phyloP scores from a whole-genome alignment of 2,797 vertebrate genomes.

The Tapirus indicus region DNA sequence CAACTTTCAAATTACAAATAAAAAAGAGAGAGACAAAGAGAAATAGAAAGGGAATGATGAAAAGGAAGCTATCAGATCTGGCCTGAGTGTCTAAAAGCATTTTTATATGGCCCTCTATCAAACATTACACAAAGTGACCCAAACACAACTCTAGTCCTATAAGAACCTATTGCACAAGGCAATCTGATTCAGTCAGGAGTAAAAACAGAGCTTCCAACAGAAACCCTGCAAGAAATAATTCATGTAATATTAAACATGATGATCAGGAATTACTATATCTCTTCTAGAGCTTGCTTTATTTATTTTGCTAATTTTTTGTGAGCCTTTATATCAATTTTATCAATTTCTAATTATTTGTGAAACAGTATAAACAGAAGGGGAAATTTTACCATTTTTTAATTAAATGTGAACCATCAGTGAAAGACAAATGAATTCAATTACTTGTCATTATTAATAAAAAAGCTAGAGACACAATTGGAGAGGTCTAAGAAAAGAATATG shows the following conservation, averaged over 20 bases:
- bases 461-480: background rate
- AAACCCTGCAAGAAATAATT: background rate
- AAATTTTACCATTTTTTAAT: conserved; percentile 29
- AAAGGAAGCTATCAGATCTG: background rate
- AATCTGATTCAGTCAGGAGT: background rate
- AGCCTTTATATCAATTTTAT: background rate
- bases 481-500: background rate
- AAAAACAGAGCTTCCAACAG: background rate
- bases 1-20: conserved; percentile 45
- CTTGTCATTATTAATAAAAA: background rate
- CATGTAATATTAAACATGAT: background rate
- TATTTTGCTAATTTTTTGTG: conserved; percentile 44
- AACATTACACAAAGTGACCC: background rate
- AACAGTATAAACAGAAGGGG: background rate
- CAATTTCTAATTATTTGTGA: conserved; percentile 5
- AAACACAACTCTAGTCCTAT: background rate
- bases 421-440: background rate
- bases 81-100: background rate
- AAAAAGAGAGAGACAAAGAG: background rate
- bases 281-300: background rate
- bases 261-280: background rate
- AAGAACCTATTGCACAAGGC: background rate
- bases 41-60: background rate
- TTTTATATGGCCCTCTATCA: background rate
- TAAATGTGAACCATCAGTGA: background rate